Percentiles rank a stretch among this genome's conserved stretches.
These are phyloP conservation scores for Hypsopygia costalis DNA, from an alignment of 2,888 invertebrate species.

Conservation along the genomic window DNA sequence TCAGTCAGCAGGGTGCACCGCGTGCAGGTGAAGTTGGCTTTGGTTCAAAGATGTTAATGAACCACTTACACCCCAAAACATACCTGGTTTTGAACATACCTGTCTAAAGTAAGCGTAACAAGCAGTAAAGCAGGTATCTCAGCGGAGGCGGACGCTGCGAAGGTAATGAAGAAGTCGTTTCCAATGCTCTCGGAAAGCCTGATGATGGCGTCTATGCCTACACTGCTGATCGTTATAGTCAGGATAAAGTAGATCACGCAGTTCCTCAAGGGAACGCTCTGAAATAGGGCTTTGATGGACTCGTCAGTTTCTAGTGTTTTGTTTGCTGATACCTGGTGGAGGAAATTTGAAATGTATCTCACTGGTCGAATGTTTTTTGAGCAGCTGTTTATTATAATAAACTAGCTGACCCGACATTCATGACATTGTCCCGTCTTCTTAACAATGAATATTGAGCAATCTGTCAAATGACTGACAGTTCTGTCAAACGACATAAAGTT, in stretches of 20 bases:
- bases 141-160: conserved; percentile 44
- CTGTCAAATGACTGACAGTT: too few species aligned
- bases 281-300: conserved; percentile 31
- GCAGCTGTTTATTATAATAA: too few species aligned
- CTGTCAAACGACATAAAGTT: too few species aligned
- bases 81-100: too few species aligned
- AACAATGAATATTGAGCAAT: too few species aligned
- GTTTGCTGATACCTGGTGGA: conserved; percentile 23
- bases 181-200: conserved; percentile 53
- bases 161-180: conserved; percentile 49
- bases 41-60: too few species aligned
- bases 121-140: conserved; percentile 39
- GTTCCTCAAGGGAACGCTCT: conserved; percentile 31
- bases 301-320: conserved; percentile 33
- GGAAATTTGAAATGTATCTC: neutral
- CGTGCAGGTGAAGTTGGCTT: too few species aligned
- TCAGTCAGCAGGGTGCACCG: too few species aligned
- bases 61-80: too few species aligned
- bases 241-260: conserved; percentile 34
- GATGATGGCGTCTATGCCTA: conserved; percentile 49
- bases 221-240: conserved; percentile 36
- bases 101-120: conserved; percentile 26
- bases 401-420: too few species aligned
- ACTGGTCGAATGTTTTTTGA: too few species aligned
- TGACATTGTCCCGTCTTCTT: too few species aligned